Evolutionary conservation across 2,113 vertebrate species (phyloP).

Genomic region (Corythoichthys intestinalis): DNA sequence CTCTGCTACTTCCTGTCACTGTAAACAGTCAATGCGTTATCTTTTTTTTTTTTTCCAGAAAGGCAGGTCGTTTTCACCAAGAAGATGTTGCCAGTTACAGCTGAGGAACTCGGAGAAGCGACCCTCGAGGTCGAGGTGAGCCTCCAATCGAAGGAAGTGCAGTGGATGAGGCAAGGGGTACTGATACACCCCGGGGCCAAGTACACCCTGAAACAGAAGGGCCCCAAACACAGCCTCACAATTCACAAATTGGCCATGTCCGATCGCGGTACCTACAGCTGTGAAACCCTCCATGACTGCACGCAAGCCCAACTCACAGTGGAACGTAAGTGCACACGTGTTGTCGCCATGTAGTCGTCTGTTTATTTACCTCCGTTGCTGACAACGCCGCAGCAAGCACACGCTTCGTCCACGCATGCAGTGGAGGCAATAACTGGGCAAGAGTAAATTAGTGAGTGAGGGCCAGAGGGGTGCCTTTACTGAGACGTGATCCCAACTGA

Average conservation of each 20-base stretch:
- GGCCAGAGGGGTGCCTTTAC: constrained; percentile 42
- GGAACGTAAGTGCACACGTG: constrained; percentile 80
- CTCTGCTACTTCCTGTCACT: too few species aligned
- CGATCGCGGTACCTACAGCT: constrained; percentile 87
- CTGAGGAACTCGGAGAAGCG: constrained; percentile 79
- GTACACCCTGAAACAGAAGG: constrained; percentile 73
- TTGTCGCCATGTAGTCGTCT: constrained; percentile 56
- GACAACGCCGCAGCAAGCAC: constrained; percentile 9
- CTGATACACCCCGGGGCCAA: constrained; percentile 78
- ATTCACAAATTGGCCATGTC: constrained; percentile 71
- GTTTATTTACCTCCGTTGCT: constrained; percentile 63
- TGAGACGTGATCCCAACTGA: constrained; percentile 52
- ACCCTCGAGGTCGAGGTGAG: constrained; percentile 84
- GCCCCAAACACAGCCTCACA: constrained; percentile 73
- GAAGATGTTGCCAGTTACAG: constrained; percentile 76
- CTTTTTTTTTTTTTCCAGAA: constrained; percentile 65
- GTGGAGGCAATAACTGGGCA: constrained; percentile 55
- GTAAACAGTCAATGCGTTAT: constrained; percentile 2
- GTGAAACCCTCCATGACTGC: constrained; percentile 88
- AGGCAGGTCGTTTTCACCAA: constrained; percentile 82
- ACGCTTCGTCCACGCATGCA: constrained; percentile 29
- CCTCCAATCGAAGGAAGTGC: constrained; percentile 77
- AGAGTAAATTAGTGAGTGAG: constrained; percentile 61
- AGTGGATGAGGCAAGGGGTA: constrained; percentile 89
- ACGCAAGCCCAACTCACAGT: constrained; percentile 85